Conservation (phyloP, 2,113 vertebrate species). For the Carlito syrichta region DNA sequence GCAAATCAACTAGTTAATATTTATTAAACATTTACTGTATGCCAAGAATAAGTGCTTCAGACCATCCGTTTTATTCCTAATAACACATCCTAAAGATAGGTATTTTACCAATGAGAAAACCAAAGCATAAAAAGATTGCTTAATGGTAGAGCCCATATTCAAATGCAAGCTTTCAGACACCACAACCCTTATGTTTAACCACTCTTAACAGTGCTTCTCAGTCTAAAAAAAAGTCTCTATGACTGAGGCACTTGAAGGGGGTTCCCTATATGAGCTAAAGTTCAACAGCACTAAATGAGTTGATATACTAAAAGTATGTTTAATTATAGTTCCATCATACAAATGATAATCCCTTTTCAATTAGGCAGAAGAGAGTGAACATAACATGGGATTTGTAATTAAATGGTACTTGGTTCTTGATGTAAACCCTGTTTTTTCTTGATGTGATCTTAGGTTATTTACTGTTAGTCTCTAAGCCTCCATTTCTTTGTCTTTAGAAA, state of each 20-base stretch:
- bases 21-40: not conserved
- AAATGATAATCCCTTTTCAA: not conserved
- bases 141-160: not conserved
- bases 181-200: not conserved
- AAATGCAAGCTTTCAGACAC: not conserved
- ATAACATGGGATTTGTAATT: not conserved
- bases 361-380: not conserved
- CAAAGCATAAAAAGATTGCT: not conserved
- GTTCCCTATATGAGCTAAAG: not conserved
- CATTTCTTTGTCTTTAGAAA: not conserved
- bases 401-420: not conserved
- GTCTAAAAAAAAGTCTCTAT: not conserved
- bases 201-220: not conserved
- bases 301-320: not conserved
- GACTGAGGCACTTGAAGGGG: not conserved
- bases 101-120: not conserved
- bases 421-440: not conserved
- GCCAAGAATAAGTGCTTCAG: not conserved
- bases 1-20: not conserved
- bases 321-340: not conserved
- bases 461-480: not conserved
- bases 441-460: not conserved
- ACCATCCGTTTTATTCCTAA: not conserved
- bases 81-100: not conserved
- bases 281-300: not conserved